A percentile compares a stretch with the other conserved stretches of the same genome.
Conservation (phyloP, 1,140 invertebrate genomes). For the Procambarus clarkii region DNA sequence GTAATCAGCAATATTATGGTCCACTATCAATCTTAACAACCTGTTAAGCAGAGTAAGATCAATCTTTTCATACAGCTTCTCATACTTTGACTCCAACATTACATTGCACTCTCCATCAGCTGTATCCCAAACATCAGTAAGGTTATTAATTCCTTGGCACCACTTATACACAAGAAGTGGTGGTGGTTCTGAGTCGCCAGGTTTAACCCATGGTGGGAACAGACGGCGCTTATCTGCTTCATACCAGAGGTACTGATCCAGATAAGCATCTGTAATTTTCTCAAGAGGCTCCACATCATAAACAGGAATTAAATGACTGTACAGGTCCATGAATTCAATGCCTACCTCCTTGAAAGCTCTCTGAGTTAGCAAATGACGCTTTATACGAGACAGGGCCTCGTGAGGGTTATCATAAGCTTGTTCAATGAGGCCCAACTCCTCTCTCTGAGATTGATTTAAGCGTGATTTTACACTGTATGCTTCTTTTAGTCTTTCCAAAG, state of each 20-base stretch:
- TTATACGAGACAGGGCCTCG: constrained; percentile 98
- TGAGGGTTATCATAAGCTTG: constrained; percentile 99
- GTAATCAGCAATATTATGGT: constrained; percentile 99
- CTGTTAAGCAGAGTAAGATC: constrained; percentile 98
- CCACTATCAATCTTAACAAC: constrained; percentile 95
- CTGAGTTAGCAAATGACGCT: constrained; percentile 98
- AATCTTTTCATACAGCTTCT: constrained; percentile 99
- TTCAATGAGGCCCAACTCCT: constrained; percentile 98
- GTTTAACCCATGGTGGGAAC: constrained; percentile 99
- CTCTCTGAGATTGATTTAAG: constrained; percentile 98
- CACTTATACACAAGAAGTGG: constrained; percentile 99
- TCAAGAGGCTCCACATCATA: constrained; percentile 99
- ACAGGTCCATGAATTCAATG: constrained; percentile 99
- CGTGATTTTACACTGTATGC: constrained; percentile 99
- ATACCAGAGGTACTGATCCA: constrained; percentile 99
- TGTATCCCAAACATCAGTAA: constrained; percentile 96
- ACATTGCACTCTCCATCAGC: constrained; percentile 99
- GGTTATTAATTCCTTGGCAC: constrained; percentile 89
- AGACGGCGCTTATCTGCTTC: constrained; percentile 98
- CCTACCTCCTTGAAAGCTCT: constrained; percentile 98
- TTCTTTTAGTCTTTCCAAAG: constrained; percentile 97
- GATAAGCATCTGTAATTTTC: constrained; percentile 99
- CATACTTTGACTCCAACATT: constrained; percentile 96
- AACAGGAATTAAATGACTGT: constrained; percentile 98
- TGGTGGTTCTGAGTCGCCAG: constrained; percentile 98